phyloP scores from a whole-genome alignment of 2,888 invertebrate genomes.

The Cylindroiulus punctatus region DNA sequence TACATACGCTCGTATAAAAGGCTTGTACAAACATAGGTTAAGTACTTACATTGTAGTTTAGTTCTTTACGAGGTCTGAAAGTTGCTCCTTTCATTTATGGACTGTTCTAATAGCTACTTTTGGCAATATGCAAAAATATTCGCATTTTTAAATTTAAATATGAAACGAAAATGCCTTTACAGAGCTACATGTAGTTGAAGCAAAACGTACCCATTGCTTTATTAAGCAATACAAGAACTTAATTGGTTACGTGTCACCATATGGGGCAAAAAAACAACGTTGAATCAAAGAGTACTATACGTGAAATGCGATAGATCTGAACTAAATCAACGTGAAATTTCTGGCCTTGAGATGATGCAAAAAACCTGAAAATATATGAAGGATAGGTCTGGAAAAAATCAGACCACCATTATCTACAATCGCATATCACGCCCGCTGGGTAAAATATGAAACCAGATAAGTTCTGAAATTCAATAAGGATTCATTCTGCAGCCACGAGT shows the following conservation, averaged over 20 bases:
- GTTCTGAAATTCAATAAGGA: background rate
- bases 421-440: background rate
- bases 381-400: background rate
- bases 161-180: no score
- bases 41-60: no score
- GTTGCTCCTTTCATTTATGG: no score
- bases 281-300: background rate
- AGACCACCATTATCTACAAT: background rate
- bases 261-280: background rate
- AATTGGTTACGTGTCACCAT: background rate
- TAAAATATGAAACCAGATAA: background rate
- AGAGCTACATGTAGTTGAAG: no score
- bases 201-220: background rate
- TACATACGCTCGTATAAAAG: no score
- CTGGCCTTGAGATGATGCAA: background rate
- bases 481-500: background rate
- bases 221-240: background rate
- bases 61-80: no score
- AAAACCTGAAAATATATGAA: background rate
- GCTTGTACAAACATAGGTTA: no score
- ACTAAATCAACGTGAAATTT: background rate
- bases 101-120: no score
- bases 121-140: no score
- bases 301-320: background rate
- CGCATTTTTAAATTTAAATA: no score